phyloP scores from a whole-genome alignment of 2,888 invertebrate species.

The Leistus spinibarbis region DNA sequence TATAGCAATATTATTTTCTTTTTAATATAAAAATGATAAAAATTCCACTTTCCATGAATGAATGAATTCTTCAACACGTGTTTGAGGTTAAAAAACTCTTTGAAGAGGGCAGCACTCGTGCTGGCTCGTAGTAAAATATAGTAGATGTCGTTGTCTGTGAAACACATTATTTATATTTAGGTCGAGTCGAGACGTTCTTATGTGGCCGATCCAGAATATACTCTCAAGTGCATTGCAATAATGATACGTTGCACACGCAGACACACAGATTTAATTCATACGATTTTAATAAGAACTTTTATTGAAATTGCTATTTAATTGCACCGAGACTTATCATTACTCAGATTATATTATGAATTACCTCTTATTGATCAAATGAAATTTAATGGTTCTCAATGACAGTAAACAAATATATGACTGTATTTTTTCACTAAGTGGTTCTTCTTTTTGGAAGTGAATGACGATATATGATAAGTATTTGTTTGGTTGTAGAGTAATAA shows the following conservation, averaged over 20 bases:
- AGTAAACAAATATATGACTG: not conserved
- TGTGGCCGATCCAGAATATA: not conserved
- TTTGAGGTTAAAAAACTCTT: constrained; percentile 8
- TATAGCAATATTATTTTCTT: not conserved
- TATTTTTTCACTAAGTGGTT: not conserved
- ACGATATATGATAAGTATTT: not conserved
- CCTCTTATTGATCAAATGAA: not conserved
- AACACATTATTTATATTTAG: constrained; percentile 11
- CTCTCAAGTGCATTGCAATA: not conserved
- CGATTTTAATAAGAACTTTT: constrained; percentile 5
- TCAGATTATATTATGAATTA: not conserved
- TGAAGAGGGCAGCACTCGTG: not conserved
- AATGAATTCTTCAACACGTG: not conserved
- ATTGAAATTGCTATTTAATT: constrained; percentile 10
- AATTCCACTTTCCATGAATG: not conserved
- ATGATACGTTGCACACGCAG: not conserved
- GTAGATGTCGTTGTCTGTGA: constrained; percentile 5
- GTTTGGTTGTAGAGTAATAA: not conserved
- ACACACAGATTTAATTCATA: constrained; percentile 1
- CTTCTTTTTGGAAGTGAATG: not conserved
- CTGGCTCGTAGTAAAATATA: not conserved
- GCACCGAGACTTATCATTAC: not conserved
- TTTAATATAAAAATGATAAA: not conserved
- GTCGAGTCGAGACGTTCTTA: not conserved
- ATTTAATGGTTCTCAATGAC: not conserved